Percentiles rank a stretch among this genome's conserved stretches.
Conservation (phyloP, 2,113 vertebrate genomes). For the Cyanoderma ruficeps region DNA sequence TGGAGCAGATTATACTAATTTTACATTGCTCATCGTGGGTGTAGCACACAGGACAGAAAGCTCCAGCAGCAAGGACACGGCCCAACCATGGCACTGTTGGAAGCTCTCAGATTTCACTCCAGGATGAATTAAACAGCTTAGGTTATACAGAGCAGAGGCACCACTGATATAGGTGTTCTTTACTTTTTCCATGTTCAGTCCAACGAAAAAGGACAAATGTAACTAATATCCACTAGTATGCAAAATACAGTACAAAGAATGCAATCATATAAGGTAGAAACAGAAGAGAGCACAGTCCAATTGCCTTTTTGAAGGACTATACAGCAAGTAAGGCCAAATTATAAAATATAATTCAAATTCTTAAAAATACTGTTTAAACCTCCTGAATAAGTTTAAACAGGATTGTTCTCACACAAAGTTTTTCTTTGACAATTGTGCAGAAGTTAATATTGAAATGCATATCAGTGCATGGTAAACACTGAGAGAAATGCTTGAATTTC, state of each 20-base stretch:
- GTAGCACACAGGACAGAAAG: not conserved
- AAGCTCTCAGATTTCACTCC: not conserved
- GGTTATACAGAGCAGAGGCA: not conserved
- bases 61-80: not conserved
- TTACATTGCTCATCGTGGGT: not conserved
- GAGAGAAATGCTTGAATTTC: not conserved
- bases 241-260: not conserved
- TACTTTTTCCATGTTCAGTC: slow-evolving; percentile 40
- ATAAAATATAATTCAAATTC: not conserved
- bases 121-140: not conserved
- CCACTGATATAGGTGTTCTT: not conserved
- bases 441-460: not conserved
- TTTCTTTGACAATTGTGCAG: not conserved
- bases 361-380: not conserved
- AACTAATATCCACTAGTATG: not conserved
- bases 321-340: not conserved
- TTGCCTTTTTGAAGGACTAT: not conserved
- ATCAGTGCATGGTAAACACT: not conserved
- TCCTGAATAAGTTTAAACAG: not conserved
- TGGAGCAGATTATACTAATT: not conserved
- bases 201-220: slow-evolving; percentile 15
- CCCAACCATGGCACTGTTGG: not conserved
- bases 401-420: not conserved
- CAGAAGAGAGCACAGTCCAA: not conserved
- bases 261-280: not conserved